Evolutionary conservation across 2,113 vertebrate species (phyloP).

Genomic region (Sander lucioperca): DNA sequence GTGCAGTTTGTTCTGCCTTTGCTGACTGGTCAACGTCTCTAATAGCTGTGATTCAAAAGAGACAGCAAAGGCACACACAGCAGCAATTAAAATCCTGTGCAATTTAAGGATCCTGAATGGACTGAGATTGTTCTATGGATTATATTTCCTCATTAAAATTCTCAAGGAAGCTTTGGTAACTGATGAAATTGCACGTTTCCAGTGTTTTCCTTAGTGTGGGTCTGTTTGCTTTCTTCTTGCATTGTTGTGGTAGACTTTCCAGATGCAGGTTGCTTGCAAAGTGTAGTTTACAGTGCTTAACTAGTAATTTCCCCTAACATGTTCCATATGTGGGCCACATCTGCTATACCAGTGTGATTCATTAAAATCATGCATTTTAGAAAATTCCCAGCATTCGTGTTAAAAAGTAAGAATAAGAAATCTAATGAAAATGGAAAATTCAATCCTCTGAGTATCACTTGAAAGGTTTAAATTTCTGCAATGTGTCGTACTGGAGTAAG

Average conservation of each 20-base stretch:
- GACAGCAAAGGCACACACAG: neutral
- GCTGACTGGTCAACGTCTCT: neutral
- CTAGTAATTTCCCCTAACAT: conserved; percentile 45
- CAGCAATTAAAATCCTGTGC: neutral
- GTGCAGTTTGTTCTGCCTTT: neutral
- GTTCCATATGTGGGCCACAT: conserved; percentile 57
- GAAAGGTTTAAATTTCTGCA: conserved; percentile 11
- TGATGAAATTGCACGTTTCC: conserved; percentile 1
- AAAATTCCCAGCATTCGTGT: conserved; percentile 13
- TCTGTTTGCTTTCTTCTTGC: conserved; percentile 12
- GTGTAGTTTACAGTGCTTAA: conserved; percentile 25
- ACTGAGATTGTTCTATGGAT: neutral
- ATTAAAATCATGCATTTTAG: conserved; percentile 31
- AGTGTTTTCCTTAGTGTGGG: neutral
- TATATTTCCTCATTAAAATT: neutral
- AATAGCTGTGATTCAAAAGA: neutral
- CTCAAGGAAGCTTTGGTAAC: conserved; percentile 4
- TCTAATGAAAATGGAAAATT: conserved; percentile 32
- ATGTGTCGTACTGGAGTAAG: neutral
- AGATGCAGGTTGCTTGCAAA: conserved; percentile 51
- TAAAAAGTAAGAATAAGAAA: conserved; percentile 26
- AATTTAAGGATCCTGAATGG: neutral
- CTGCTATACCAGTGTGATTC: conserved; percentile 32
- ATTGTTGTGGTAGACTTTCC: conserved; percentile 35
- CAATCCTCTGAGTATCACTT: conserved; percentile 20